These are phyloP conservation scores for Drosophila fungiperda DNA, from an alignment of 2,888 invertebrate species.

Conservation along the genomic window DNA sequence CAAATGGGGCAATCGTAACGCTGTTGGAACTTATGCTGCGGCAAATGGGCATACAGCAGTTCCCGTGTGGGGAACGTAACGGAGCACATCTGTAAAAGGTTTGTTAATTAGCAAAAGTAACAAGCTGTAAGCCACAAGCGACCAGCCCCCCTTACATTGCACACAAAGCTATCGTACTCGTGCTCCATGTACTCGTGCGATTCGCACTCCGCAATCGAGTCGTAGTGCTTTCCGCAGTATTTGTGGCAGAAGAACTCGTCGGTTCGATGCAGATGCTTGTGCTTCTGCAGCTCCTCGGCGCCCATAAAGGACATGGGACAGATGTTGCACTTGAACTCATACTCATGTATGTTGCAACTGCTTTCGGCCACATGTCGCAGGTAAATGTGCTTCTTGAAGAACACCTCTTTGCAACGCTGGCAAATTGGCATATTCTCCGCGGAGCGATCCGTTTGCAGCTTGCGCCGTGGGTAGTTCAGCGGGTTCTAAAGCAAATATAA, in stretches of 20 bases:
- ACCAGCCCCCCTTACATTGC: constrained; percentile 74
- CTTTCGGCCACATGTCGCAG: constrained; percentile 81
- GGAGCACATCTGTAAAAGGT: constrained; percentile 72
- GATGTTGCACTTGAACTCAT: constrained; percentile 81
- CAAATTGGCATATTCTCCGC: constrained; percentile 80
- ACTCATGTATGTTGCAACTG: constrained; percentile 80
- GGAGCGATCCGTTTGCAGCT: constrained; percentile 77
- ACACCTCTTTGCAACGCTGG: constrained; percentile 83
- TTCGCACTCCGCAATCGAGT: constrained; percentile 80
- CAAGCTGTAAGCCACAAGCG: background rate
- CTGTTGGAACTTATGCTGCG: constrained; percentile 79
- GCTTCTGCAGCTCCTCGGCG: constrained; percentile 75
- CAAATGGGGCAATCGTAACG: constrained; percentile 82
- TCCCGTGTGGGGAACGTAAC: constrained; percentile 73
- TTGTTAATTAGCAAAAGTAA: background rate
- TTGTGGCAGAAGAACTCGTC: constrained; percentile 82
- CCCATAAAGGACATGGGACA: constrained; percentile 83
- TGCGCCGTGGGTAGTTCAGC: constrained; percentile 79
- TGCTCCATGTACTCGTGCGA: constrained; percentile 82
- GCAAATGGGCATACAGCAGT: constrained; percentile 73
- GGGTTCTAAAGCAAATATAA: constrained; percentile 57
- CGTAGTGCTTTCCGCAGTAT: constrained; percentile 82
- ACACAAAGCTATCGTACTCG: constrained; percentile 79
- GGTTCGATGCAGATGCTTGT: constrained; percentile 75
- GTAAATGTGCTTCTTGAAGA: constrained; percentile 81